These are phyloP conservation scores for Oncorhynchus masou DNA, from an alignment of 2,113 vertebrate species.

Conservation along the genomic window DNA sequence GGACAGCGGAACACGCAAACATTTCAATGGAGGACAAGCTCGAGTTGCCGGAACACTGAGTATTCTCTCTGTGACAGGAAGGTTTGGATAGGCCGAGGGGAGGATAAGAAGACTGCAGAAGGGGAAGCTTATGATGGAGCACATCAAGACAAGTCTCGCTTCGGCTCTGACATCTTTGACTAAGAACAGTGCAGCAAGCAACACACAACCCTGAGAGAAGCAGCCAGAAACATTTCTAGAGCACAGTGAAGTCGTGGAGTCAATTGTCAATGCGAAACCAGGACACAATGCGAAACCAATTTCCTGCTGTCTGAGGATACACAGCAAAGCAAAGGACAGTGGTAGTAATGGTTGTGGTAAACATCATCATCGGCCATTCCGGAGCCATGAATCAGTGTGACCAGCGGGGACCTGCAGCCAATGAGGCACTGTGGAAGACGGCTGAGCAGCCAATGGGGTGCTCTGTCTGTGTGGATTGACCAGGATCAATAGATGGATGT, in stretches of 20 bases:
- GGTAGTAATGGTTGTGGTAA: too few relatives aligned
- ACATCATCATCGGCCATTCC: neutral
- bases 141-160: too few relatives aligned
- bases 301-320: conserved; percentile 18
- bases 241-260: conserved; percentile 39
- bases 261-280: conserved; percentile 50
- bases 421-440: neutral
- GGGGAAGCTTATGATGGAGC: conserved; percentile 16
- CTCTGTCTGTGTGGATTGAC: conserved; percentile 28
- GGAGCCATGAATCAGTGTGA: conserved; percentile 28
- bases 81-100: neutral
- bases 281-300: neutral
- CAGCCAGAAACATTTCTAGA: conserved; percentile 51
- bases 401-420: conserved; percentile 19
- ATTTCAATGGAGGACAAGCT: neutral
- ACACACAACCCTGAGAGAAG: conserved; percentile 40
- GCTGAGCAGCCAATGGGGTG: neutral
- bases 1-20: neutral
- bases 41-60: neutral
- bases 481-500: conserved; percentile 54
- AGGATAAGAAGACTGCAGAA: conserved; percentile 10
- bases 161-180: too few relatives aligned
- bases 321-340: neutral
- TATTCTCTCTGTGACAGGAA: neutral
- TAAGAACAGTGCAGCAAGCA: conserved; percentile 23